These are phyloP conservation scores for Bombus haemorrhoidalis DNA, from an alignment of 1,140 invertebrate genomes.

Conservation along the genomic window DNA sequence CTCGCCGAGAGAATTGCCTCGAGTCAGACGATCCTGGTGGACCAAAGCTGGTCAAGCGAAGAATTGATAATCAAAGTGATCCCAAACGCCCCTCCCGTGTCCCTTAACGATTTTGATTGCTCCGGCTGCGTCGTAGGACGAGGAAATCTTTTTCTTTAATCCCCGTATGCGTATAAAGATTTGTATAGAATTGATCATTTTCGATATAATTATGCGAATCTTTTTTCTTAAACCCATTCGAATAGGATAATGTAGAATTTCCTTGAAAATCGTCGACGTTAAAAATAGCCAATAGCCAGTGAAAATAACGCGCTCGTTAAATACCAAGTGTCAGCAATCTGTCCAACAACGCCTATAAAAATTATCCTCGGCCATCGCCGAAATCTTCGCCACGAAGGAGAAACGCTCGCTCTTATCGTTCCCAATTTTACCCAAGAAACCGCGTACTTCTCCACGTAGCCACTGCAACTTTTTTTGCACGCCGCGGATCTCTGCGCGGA, in stretches of 20 bases:
- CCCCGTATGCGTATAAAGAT: neutral
- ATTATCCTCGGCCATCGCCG: neutral
- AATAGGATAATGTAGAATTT: too few species aligned
- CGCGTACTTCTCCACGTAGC: neutral
- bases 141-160: neutral
- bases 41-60: conserved; percentile 58
- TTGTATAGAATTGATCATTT: neutral
- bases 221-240: neutral
- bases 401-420: neutral
- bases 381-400: too few species aligned
- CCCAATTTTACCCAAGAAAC: neutral
- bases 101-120: conserved; percentile 20
- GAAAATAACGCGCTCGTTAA: too few species aligned
- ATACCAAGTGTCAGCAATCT: too few species aligned
- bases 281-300: too few species aligned
- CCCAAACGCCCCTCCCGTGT: neutral
- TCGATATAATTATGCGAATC: neutral
- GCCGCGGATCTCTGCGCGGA: neutral
- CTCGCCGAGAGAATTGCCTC: conserved; percentile 55
- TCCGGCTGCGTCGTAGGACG: neutral
- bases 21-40: conserved; percentile 32
- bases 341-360: neutral
- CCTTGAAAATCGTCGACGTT: too few species aligned
- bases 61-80: conserved; percentile 71
- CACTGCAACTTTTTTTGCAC: neutral